Evolutionary conservation across 2,888 invertebrate genomes (phyloP), one percentile per base, ranked within the genome.

Genomic region (Aleiodes testaceus): DNA sequence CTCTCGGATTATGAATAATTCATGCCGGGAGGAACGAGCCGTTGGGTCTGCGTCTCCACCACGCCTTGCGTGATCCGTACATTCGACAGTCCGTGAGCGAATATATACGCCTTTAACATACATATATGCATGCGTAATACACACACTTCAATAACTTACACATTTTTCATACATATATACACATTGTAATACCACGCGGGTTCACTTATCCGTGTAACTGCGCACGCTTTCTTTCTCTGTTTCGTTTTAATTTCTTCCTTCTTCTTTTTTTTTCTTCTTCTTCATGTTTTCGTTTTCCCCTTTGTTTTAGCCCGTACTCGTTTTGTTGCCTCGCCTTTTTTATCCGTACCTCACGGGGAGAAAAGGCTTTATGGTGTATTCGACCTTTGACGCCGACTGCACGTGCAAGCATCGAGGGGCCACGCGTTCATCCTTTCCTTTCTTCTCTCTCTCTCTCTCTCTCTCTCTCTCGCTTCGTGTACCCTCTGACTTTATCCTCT

Each of bases 1-100:
- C 44, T 70, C 67, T 64, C 49, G 61, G 75, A 77, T 79, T 77
- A 77, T 85, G 85, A 85, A 85, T 85, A 82, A 85, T 85, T 85
- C 85, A 85, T 84, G 69, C 74, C 76, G 78, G 36, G 74, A 76
- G 79, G 78, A 78, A 77, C 75, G 75, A 80, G 79, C 77, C 79
- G 81, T 81, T 80, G 82, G 82, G 81, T 77, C 74, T 77, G 75
- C 76, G 77, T 78, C 77, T 76, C 78, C 76, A 79, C 77, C 78
- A 79, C 79, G 78, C 80, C 81, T 80, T 79, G 78, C 82, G 80
- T 80, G 81, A 84, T 82, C 79, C 77, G 74, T 70, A 71, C 45
- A 59, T 75, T 77, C 74, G 75, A 73, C 77, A 69, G 69, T 74
- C 75, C 78, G 77, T 78, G 79, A 75, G 76, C 73, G 69, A 73